Conservation (phyloP, 2,888 invertebrate species). For the Pterostichus madidus region DNA sequence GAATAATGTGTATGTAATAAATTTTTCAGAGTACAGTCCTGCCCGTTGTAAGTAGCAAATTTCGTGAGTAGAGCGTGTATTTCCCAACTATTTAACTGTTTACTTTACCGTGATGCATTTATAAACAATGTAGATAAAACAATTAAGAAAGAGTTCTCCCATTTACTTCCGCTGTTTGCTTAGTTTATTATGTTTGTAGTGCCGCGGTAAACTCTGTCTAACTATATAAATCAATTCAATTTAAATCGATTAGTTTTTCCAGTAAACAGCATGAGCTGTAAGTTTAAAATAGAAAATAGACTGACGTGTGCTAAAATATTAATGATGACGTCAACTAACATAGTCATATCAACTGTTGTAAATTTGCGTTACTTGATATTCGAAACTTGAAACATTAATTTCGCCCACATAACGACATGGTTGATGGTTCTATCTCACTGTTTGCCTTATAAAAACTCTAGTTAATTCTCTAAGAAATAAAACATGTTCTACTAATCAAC, state of each 20-base stretch:
- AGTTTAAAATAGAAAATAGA: constrained; percentile 34
- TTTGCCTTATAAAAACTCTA: constrained; percentile 32
- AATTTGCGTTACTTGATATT: not conserved
- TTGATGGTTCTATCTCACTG: not conserved
- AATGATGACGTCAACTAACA: constrained; percentile 26
- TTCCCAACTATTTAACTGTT: constrained; percentile 21
- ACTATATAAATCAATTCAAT: not conserved
- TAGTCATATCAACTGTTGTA: constrained; percentile 19
- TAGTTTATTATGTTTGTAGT: not conserved
- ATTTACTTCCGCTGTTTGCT: constrained; percentile 7
- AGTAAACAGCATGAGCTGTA: constrained; percentile 36
- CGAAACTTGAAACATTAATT: constrained; percentile 39
- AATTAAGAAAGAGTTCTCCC: constrained; percentile 20
- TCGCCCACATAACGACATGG: constrained; percentile 3
- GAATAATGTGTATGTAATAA: not conserved
- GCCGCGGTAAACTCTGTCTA: not conserved
- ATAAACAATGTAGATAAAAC: constrained; percentile 42
- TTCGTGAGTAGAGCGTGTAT: constrained; percentile 26
- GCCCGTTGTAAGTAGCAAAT: constrained; percentile 11
- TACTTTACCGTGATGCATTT: constrained; percentile 17
- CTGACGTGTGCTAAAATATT: constrained; percentile 29
- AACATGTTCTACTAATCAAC: constrained; percentile 5
- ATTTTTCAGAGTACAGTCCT: constrained; percentile 12
- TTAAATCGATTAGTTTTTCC: constrained; percentile 42
- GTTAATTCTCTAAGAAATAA: constrained; percentile 17